Percentiles rank a stretch among this genome's conserved stretches.
Conservation (phyloP, 2,797 vertebrate species). For the Valencia hispanica region DNA sequence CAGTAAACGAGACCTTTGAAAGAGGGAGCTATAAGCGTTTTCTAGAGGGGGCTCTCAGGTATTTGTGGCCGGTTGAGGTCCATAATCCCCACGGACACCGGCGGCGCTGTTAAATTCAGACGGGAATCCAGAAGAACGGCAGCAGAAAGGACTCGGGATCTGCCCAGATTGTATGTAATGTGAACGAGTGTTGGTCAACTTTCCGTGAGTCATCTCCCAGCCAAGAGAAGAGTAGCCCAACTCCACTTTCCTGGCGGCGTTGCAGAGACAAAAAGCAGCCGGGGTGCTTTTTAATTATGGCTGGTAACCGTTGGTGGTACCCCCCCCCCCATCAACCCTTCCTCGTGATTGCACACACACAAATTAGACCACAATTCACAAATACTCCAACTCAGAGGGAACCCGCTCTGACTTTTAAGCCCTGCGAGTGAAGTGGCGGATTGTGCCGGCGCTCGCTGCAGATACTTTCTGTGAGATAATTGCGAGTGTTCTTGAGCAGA, state of each 20-base stretch:
- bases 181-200: conserved; percentile 42
- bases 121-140: background rate
- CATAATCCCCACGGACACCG: background rate
- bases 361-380: conserved; percentile 74
- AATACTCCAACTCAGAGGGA: conserved; percentile 68
- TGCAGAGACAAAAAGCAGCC: conserved; percentile 56
- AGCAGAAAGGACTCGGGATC: background rate
- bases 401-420: conserved; percentile 64
- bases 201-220: conserved; percentile 45
- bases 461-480: conserved; percentile 75
- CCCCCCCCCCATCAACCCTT: conserved; percentile 48
- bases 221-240: conserved; percentile 54
- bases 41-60: too few relatives aligned
- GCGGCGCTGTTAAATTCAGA: background rate
- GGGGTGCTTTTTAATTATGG: conserved; percentile 76
- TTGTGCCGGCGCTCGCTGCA: conserved; percentile 52
- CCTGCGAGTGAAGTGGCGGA: conserved; percentile 67
- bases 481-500: conserved; percentile 73
- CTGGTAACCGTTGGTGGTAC: conserved; percentile 69
- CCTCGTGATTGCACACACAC: conserved; percentile 44
- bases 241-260: conserved; percentile 53
- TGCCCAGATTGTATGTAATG: conserved; percentile 4
- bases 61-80: too few relatives aligned
- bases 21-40: too few relatives aligned
- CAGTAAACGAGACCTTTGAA: too few relatives aligned